Conservation (phyloP, 2,113 vertebrate genomes). For the Columba livia region DNA sequence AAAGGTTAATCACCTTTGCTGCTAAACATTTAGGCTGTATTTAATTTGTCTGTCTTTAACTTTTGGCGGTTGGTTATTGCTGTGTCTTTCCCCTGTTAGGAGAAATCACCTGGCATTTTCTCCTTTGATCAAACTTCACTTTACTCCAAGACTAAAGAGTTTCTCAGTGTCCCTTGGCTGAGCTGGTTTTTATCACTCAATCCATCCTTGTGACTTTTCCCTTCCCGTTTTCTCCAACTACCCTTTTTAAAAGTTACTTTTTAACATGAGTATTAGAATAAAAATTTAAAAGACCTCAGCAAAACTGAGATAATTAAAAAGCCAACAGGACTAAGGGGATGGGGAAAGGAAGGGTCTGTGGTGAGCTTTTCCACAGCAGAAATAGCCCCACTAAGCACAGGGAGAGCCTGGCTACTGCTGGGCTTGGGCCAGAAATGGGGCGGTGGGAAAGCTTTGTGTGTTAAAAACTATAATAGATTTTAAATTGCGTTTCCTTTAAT, state of each 20-base stretch:
- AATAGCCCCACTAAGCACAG: not conserved
- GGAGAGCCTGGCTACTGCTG: constrained; percentile 29
- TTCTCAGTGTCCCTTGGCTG: not conserved
- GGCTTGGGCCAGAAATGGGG: not conserved
- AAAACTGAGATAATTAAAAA: not conserved
- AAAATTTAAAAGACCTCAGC: not conserved
- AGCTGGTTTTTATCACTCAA: not conserved
- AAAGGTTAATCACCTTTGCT: constrained; percentile 60
- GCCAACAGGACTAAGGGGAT: not conserved
- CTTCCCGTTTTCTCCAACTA: not conserved
- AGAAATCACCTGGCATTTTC: constrained; percentile 7
- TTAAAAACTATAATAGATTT: constrained; percentile 67
- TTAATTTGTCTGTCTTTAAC: constrained; percentile 52
- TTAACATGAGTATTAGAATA: not conserved
- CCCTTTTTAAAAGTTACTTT: not conserved
- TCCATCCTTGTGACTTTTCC: not conserved
- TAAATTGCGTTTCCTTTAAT: constrained; percentile 70
- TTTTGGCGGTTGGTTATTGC: constrained; percentile 23
- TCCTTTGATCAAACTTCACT: not conserved
- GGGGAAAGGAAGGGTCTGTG: not conserved
- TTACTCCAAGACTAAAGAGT: not conserved
- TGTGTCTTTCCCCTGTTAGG: not conserved
- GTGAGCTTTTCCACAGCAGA: not conserved
- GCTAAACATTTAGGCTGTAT: constrained; percentile 53
- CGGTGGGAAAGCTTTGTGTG: constrained; percentile 49